These are phyloP conservation scores for Plutella xylostella DNA, from an alignment of 2,888 invertebrate genomes.

Conservation along the genomic window DNA sequence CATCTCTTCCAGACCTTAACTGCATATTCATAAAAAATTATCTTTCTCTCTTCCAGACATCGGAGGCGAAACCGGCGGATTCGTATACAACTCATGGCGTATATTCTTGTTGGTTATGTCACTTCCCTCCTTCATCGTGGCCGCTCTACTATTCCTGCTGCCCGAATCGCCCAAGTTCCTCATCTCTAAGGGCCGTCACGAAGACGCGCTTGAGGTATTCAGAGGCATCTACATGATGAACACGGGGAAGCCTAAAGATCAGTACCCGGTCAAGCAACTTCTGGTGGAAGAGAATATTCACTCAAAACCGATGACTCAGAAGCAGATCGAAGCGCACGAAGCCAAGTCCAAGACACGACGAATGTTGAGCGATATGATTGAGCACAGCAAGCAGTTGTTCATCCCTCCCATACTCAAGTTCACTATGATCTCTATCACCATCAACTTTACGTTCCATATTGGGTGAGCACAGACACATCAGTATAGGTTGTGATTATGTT, in stretches of 20 bases:
- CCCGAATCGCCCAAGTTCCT: conserved; percentile 95
- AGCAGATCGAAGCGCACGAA: conserved; percentile 70
- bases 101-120: conserved; percentile 91
- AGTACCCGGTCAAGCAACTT: conserved; percentile 81
- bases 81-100: conserved; percentile 92
- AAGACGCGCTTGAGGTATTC: conserved; percentile 86
- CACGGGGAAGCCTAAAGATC: conserved; percentile 79
- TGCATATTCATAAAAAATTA: not conserved
- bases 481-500: too few species aligned
- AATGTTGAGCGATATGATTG: conserved; percentile 82
- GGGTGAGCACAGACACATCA: conserved; percentile 76
- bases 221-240: conserved; percentile 84
- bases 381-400: conserved; percentile 86
- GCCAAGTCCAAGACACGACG: conserved; percentile 75
- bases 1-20: not conserved
- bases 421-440: conserved; percentile 85
- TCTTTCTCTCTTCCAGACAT: conserved; percentile 60
- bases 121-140: conserved; percentile 88
- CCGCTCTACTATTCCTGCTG: conserved; percentile 81
- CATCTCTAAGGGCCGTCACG: conserved; percentile 80
- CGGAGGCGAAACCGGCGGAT: conserved; percentile 74
- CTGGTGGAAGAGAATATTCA: conserved; percentile 68
- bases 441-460: conserved; percentile 94
- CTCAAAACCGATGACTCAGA: conserved; percentile 70
- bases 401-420: conserved; percentile 85